Conservation (phyloP, 2,888 invertebrate genomes). For the Aleiodes leptofemur region DNA sequence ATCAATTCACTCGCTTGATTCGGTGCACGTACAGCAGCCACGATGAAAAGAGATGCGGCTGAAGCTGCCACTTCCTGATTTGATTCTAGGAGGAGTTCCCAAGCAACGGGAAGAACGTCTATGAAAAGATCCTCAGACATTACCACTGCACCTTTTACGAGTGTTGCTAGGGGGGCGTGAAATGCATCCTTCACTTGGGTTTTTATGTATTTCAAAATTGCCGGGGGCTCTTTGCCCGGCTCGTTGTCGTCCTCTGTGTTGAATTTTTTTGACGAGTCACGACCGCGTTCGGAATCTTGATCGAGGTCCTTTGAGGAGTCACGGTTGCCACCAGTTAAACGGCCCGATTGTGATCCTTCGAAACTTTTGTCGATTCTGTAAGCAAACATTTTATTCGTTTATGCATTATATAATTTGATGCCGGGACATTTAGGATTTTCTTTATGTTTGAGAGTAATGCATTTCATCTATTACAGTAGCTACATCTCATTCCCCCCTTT, state of each 20-base stretch:
- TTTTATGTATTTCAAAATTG: slow-evolving; percentile 88
- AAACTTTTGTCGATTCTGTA: slow-evolving; percentile 76
- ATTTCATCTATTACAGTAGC: too few relatives aligned
- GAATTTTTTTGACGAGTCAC: slow-evolving; percentile 66
- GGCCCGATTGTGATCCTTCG: slow-evolving; percentile 76
- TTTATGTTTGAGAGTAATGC: too few relatives aligned
- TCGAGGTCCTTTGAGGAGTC: slow-evolving; percentile 78
- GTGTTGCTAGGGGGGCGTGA: slow-evolving; percentile 90
- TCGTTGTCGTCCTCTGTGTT: slow-evolving; percentile 72
- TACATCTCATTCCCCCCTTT: too few relatives aligned
- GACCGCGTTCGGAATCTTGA: slow-evolving; percentile 75
- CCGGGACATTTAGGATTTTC: too few relatives aligned
- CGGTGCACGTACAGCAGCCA: slow-evolving; percentile 94
- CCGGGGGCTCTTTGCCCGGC: slow-evolving; percentile 79
- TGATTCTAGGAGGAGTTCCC: slow-evolving; percentile 95
- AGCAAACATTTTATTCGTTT: neutral
- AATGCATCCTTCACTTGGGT: slow-evolving; percentile 91
- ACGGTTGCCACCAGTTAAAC: slow-evolving; percentile 73
- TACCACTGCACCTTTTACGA: slow-evolving; percentile 93
- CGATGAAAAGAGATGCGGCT: slow-evolving; percentile 92
- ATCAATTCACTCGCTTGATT: slow-evolving; percentile 93
- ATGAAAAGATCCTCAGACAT: slow-evolving; percentile 91
- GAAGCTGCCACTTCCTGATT: slow-evolving; percentile 91
- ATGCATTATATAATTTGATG: too few relatives aligned
- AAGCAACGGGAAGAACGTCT: slow-evolving; percentile 93